phyloP scores from a whole-genome alignment of 1,140 invertebrate species.

The Drosophila chauvacae region DNA sequence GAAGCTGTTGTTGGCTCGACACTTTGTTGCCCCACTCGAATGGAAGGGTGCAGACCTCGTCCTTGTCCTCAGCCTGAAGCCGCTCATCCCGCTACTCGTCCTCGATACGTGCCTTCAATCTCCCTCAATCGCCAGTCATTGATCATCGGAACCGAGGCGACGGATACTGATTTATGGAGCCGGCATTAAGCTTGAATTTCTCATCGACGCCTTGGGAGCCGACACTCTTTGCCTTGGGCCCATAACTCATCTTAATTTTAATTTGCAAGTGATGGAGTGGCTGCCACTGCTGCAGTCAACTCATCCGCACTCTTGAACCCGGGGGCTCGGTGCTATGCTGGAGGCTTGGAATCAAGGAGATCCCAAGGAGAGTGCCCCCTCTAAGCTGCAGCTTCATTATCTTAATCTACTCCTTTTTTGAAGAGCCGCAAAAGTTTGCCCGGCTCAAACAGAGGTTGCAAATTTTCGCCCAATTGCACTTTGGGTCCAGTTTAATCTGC shows the following conservation, averaged over 20 bases:
- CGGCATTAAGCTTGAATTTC: slow-evolving; percentile 48
- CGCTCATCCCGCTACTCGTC: slow-evolving; percentile 24
- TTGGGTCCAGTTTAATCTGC: slow-evolving; percentile 79
- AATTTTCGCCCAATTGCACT: slow-evolving; percentile 82
- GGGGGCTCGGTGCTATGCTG: no score
- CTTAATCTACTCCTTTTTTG: slow-evolving; percentile 77
- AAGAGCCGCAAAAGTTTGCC: slow-evolving; percentile 69
- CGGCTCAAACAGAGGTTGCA: slow-evolving; percentile 59
- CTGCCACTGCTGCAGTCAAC: slow-evolving; percentile 56
- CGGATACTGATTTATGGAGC: slow-evolving; percentile 79
- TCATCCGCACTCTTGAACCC: slow-evolving; percentile 24
- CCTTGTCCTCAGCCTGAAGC: slow-evolving; percentile 43
- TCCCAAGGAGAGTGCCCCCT: slow-evolving; percentile 1
- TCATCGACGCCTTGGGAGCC: slow-evolving; percentile 41
- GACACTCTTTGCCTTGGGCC: slow-evolving; percentile 15
- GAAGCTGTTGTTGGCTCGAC: slow-evolving; percentile 73
- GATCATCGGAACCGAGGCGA: slow-evolving; percentile 53
- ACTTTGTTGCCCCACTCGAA: slow-evolving; percentile 46
- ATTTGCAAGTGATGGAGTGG: slow-evolving; percentile 80
- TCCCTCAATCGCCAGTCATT: slow-evolving; percentile 62
- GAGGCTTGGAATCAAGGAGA: neutral
- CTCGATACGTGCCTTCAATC: slow-evolving; percentile 77
- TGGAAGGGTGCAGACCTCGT: slow-evolving; percentile 21
- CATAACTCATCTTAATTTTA: slow-evolving; percentile 83
- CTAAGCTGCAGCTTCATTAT: slow-evolving; percentile 80